phyloP scores from a whole-genome alignment of 2,797 vertebrate genomes.

The Takifugu rubripes region DNA sequence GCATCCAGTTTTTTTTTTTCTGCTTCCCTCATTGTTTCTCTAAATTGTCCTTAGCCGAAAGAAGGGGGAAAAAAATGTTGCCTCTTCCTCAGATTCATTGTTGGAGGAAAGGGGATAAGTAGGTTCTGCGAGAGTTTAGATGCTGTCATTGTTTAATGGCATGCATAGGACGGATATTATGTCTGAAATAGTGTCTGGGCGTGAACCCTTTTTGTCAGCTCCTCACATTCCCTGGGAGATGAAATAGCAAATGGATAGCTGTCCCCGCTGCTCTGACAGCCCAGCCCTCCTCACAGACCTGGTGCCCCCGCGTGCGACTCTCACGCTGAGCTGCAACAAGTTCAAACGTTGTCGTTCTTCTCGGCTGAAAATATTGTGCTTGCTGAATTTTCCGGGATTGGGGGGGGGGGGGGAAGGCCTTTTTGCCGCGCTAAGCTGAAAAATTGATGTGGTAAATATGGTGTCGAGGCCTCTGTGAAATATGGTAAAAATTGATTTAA shows the following conservation, averaged over 20 bases:
- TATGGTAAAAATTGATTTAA: conserved; percentile 22
- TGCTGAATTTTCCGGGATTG: conserved; percentile 1
- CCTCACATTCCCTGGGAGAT: conserved; percentile 73
- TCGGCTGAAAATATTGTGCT: conserved; percentile 30
- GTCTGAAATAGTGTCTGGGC: conserved; percentile 82
- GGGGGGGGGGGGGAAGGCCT: conserved; percentile 37
- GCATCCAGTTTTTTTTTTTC: conserved; percentile 41
- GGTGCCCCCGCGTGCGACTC: conserved; percentile 37
- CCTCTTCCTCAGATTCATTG: conserved; percentile 71
- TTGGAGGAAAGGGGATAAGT: conserved; percentile 64
- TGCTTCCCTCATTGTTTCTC: conserved; percentile 40
- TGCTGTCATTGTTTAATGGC: conserved; percentile 77
- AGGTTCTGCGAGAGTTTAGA: conserved; percentile 61
- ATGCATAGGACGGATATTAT: conserved; percentile 81
- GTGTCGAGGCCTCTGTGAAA: conserved; percentile 40
- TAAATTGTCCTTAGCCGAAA: conserved; percentile 54
- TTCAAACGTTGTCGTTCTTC: conserved; percentile 56
- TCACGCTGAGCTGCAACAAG: conserved; percentile 23
- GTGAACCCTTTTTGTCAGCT: conserved; percentile 81
- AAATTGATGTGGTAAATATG: conserved; percentile 24
- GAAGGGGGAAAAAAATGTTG: conserved; percentile 32
- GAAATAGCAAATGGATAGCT: conserved; percentile 61
- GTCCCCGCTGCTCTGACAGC: conserved; percentile 42
- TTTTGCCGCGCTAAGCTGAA: conserved; percentile 12
- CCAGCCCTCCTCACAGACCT: conserved; percentile 33